Conservation (phyloP, 2,888 invertebrate genomes). For the Erannis defoliaria region DNA sequence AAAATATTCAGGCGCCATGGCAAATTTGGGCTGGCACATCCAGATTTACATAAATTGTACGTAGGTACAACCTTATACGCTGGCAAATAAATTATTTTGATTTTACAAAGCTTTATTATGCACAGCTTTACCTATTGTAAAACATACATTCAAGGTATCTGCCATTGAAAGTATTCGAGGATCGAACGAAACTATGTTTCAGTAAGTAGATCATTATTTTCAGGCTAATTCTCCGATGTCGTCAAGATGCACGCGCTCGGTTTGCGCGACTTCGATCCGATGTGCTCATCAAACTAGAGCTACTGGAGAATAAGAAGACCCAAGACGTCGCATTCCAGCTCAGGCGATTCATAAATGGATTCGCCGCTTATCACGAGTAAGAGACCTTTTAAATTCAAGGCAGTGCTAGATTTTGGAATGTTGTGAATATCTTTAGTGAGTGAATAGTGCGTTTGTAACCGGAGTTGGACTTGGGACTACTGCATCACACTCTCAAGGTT, state of each 20-base stretch:
- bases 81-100: no score
- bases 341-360: conserved; percentile 93
- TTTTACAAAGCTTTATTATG: no score
- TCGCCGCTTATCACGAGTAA: conserved; percentile 88
- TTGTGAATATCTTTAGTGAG: conserved; percentile 82
- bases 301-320: conserved; percentile 99
- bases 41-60: no score
- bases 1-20: no score
- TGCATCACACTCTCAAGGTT: conserved; percentile 68
- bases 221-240: conserved; percentile 96
- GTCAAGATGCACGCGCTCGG: conserved; percentile 96
- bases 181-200: no score
- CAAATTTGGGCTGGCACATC: no score
- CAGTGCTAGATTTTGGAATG: conserved; percentile 82
- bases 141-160: no score
- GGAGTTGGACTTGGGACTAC: conserved; percentile 65
- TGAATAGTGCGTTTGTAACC: conserved; percentile 69
- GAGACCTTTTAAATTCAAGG: conserved; percentile 53
- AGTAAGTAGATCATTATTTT: no score
- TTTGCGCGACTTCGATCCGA: conserved; percentile 95
- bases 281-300: conserved; percentile 98
- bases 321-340: conserved; percentile 97
- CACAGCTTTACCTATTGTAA: no score
- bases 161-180: no score
- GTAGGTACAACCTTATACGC: no score